Evolutionary conservation across 1,140 invertebrate species (phyloP).

Genomic region (Megalopta genalis): DNA sequence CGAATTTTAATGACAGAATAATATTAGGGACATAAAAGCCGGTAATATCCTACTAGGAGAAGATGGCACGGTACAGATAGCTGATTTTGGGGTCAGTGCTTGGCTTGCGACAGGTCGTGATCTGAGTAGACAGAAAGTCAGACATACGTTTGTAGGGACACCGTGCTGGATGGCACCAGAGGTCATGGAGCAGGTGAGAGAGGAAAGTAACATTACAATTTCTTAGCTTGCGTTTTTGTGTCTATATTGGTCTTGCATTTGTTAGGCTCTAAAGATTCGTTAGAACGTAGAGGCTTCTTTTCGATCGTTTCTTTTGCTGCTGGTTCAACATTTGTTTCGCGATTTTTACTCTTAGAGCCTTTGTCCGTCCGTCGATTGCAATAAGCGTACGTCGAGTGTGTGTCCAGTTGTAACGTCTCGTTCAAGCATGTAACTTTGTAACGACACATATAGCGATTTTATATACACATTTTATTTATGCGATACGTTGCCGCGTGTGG

Average conservation of each 20-base stretch:
- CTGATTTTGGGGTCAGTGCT: conserved; percentile 95
- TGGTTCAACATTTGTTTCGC: too few relatives aligned
- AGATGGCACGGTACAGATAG: conserved; percentile 99
- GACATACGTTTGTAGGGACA: conserved; percentile 98
- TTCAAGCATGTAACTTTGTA: too few relatives aligned
- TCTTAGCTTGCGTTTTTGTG: conserved; percentile 78
- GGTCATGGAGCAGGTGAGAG: conserved; percentile 97
- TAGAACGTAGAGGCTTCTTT: not conserved
- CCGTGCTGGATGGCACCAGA: conserved; percentile 99
- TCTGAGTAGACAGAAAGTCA: conserved; percentile 95
- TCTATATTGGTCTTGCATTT: conserved; percentile 61
- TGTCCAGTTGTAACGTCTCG: too few relatives aligned
- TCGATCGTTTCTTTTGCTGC: too few relatives aligned
- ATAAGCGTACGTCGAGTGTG: too few relatives aligned
- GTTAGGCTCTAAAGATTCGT: not conserved
- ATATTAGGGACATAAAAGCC: conserved; percentile 95
- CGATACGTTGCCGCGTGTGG: not conserved
- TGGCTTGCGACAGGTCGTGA: conserved; percentile 95
- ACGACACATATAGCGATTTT: not conserved
- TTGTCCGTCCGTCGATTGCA: too few relatives aligned
- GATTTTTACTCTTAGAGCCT: too few relatives aligned
- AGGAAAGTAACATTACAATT: conserved; percentile 81
- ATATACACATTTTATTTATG: not conserved
- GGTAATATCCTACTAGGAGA: conserved; percentile 98
- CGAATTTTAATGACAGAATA: conserved; percentile 58